Base-by-base conservation (phyloP, 53 echinoderm and acorn worm species). In the Hippasteria phrygiana region DNA sequence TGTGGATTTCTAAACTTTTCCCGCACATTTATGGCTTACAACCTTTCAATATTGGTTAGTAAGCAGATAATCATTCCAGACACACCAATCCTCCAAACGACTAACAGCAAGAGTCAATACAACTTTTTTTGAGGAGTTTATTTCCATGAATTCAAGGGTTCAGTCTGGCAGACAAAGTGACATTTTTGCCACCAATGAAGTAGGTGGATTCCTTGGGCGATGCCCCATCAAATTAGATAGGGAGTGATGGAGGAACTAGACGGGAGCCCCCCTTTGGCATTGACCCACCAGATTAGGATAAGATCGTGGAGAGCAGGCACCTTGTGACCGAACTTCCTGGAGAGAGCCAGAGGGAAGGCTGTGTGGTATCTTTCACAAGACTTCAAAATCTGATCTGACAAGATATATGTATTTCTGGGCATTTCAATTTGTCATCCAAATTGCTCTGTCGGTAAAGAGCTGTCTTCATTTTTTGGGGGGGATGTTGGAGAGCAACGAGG, bases 221-320 rank as follows among this genome's bases (percentile, higher is more conserved):
- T 27, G 50, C 50, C 37, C 33, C 35, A 33, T 33, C 34, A 76
- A 22, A 76, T 76, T 51, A 34, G 50, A 75, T 76, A 35, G 31
- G 51, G 32, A 27, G 9, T 76, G 76, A 53, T 34, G 32, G 76
- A 53, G 76, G 76, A 76, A 76, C 51, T 53, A 76, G 53, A 50
- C 76, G 2, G 40, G 37, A 0, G 20, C 3, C 14, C 24, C 34
- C 33, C 29, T 35, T 14, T 42, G 6, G 36, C 76, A 76, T 35
- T 26, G 22, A 18, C 11, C 51, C 76, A 76, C 31, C 50, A 59
- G 59, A 59, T 59, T 26, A 59, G 5, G 46, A 45, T 5, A 24
- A 6, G 22, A 59, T 18, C 16, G 6, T 17, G 8, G 20, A 7
- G 1, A 59, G 26, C 6, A 59, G 26, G 59, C 6, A 59, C 59